Percentiles rank a stretch among this genome's conserved stretches.
phyloP scores from a whole-genome alignment of 2,797 vertebrate genomes.

The Mormyrus proboscirostris region DNA sequence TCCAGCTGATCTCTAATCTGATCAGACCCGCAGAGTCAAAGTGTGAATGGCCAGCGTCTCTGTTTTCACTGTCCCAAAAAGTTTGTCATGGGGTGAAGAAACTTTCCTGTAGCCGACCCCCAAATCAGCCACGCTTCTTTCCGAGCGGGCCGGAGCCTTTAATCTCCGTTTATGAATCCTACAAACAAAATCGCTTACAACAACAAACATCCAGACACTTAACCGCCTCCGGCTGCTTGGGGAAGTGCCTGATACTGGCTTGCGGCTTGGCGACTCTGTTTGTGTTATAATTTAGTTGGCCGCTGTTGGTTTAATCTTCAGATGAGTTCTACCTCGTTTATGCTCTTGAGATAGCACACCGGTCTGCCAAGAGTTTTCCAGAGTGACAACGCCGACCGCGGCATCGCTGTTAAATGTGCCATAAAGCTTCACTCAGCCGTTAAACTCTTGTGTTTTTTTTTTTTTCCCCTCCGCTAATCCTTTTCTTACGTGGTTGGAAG shows the following conservation, averaged over 20 bases:
- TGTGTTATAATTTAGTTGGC: background rate
- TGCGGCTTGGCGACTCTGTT: background rate
- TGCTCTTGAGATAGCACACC: background rate
- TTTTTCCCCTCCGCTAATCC: background rate
- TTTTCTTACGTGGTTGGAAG: background rate
- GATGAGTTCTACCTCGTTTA: background rate
- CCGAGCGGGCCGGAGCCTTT: background rate
- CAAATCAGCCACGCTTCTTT: background rate
- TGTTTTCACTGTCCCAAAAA: background rate
- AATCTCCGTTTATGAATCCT: background rate
- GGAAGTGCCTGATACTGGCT: background rate
- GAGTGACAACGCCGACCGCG: background rate
- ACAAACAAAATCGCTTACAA: background rate
- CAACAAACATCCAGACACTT: background rate
- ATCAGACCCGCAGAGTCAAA: background rate
- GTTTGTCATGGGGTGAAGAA: background rate
- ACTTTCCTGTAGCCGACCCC: background rate
- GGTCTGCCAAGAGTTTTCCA: background rate
- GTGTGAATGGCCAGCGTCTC: background rate
- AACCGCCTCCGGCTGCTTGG: background rate
- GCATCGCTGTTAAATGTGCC: constrained; percentile 1
- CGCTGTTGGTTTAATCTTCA: background rate
- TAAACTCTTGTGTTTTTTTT: background rate
- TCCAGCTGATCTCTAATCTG: background rate
- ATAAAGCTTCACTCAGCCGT: background rate